These are phyloP conservation scores for Cassiopea andromeda DNA, from an alignment of 30 jellyfish, hydroid and myxozoan genomes.

Conservation along the genomic window DNA sequence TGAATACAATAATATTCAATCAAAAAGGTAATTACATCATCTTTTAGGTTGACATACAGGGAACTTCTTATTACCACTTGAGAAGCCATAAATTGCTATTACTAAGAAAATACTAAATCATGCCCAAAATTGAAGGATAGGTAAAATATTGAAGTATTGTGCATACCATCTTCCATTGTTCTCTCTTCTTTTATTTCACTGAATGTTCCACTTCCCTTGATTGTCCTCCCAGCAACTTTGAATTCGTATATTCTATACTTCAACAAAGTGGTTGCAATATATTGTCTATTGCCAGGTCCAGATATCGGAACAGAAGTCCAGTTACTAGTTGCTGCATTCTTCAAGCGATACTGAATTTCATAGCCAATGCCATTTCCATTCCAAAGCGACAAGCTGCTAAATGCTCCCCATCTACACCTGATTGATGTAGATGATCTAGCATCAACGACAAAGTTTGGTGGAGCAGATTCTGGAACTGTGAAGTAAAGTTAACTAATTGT, in stretches of 20 bases:
- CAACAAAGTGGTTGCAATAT: neutral
- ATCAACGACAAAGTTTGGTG: slow-evolving; percentile 4
- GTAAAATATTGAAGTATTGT: neutral
- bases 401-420: slow-evolving; percentile 4
- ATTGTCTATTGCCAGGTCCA: slow-evolving; percentile 29
- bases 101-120: too few species aligned
- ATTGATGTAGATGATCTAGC: slow-evolving; percentile 28
- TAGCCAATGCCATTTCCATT: slow-evolving; percentile 40
- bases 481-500: neutral
- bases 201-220: slow-evolving; percentile 26
- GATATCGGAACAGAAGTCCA: slow-evolving; percentile 1
- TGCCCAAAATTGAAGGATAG: too few species aligned
- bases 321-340: slow-evolving; percentile 17
- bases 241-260: neutral
- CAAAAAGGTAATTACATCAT: too few species aligned
- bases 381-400: neutral
- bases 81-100: too few species aligned
- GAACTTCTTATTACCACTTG: too few species aligned
- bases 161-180: slow-evolving; percentile 27
- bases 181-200: slow-evolving; percentile 12
- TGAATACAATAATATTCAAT: neutral
- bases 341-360: slow-evolving; percentile 8
- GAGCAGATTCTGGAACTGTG: slow-evolving; percentile 44
- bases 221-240: slow-evolving; percentile 29
- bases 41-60: too few species aligned